Conservation (phyloP, 2,113 vertebrate species). For the Caranx melampygus region DNA sequence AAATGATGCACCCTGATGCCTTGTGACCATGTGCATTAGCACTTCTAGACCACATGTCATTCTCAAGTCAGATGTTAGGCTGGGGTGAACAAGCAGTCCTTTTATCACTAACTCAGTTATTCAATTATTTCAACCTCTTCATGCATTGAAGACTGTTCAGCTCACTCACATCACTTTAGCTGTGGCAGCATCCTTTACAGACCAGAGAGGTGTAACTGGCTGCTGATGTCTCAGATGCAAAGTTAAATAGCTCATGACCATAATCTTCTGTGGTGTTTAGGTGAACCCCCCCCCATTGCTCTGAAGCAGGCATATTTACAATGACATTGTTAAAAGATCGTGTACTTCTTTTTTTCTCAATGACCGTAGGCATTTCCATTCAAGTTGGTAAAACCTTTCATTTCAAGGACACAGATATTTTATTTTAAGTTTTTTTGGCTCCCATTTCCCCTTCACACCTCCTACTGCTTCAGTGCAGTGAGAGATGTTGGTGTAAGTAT, state of each 20-base stretch:
- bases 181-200: slow-evolving; percentile 48
- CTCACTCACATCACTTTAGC: slow-evolving; percentile 44
- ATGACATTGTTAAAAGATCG: not conserved
- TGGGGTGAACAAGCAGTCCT: slow-evolving; percentile 68
- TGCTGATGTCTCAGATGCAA: slow-evolving; percentile 26
- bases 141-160: slow-evolving; percentile 53
- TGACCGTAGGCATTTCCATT: not conserved
- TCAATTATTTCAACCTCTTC: slow-evolving; percentile 70
- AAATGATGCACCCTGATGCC: slow-evolving; percentile 51
- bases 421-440: not conserved
- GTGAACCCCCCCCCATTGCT: not conserved
- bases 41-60: slow-evolving; percentile 69
- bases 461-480: too few relatives aligned
- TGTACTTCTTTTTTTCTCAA: not conserved
- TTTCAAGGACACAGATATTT: not conserved
- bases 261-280: not conserved
- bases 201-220: slow-evolving; percentile 32
- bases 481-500: not conserved
- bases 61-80: slow-evolving; percentile 77
- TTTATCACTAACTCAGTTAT: slow-evolving; percentile 73
- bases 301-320: not conserved
- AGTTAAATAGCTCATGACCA: slow-evolving; percentile 18
- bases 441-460: not conserved
- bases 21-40: slow-evolving; percentile 61
- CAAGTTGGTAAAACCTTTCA: not conserved